Evolutionary conservation across 2,113 vertebrate species (phyloP).

Genomic region (Vireo altiloquus): DNA sequence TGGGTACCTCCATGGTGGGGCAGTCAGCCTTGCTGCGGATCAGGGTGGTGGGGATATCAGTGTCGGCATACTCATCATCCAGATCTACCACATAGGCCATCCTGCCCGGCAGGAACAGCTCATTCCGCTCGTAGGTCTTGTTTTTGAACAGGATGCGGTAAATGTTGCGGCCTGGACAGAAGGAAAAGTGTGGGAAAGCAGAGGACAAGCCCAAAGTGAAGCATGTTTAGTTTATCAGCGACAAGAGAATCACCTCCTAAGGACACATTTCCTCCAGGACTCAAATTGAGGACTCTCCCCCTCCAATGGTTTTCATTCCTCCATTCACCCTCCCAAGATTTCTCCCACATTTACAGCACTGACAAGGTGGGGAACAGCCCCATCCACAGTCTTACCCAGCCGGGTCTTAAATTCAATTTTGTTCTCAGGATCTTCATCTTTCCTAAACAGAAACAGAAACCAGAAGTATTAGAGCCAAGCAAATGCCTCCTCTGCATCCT

Average conservation of each 20-base stretch:
- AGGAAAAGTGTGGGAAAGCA: background rate
- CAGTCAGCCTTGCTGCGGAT: constrained; percentile 99
- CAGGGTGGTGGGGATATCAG: constrained; percentile 94
- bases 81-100: constrained; percentile 99
- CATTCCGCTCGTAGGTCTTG: constrained; percentile 87
- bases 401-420: constrained; percentile 99
- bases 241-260: rapidly evolving
- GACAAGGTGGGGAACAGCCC: background rate
- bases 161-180: constrained; percentile 83
- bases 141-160: constrained; percentile 92
- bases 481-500: background rate
- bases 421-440: constrained; percentile 96
- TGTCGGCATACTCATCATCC: constrained; percentile 96
- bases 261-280: background rate
- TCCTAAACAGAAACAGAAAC: constrained; percentile 74
- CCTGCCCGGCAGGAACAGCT: constrained; percentile 92
- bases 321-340: background rate
- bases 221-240: background rate
- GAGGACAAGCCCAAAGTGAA: background rate
- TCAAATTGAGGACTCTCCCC: background rate
- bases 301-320: background rate
- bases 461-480: background rate
- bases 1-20: constrained; percentile 94
- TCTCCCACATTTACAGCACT: background rate
- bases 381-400: constrained; percentile 78